Percentiles rank a stretch among this genome's conserved stretches.
These are phyloP conservation scores for Xenopus borealis DNA, from an alignment of 2,113 vertebrate species.

Conservation along the genomic window DNA sequence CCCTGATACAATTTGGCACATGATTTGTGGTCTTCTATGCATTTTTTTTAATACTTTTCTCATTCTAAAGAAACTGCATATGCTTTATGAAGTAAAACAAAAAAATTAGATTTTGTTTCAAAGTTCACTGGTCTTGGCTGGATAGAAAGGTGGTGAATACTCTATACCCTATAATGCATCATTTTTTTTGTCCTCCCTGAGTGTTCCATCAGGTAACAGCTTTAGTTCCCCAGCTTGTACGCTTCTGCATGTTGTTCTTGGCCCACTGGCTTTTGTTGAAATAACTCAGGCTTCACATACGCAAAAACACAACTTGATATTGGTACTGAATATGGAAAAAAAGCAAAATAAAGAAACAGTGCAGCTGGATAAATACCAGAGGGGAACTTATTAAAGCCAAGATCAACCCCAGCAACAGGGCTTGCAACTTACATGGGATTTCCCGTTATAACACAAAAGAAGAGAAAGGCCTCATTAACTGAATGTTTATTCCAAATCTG, in stretches of 20 bases:
- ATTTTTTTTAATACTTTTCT: too few species aligned
- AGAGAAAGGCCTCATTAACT: constrained; percentile 9
- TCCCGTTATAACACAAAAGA: constrained; percentile 29
- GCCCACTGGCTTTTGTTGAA: constrained; percentile 6
- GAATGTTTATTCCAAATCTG: background rate
- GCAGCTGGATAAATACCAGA: constrained; percentile 58
- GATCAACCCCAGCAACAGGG: constrained; percentile 45
- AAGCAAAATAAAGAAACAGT: constrained; percentile 33
- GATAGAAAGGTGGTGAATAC: too few species aligned
- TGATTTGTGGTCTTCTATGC: too few species aligned
- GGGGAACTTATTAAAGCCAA: constrained; percentile 39
- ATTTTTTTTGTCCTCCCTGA: too few species aligned
- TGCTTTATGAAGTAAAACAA: too few species aligned
- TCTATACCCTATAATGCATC: too few species aligned
- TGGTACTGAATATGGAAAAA: constrained; percentile 24
- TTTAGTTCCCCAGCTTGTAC: constrained; percentile 21
- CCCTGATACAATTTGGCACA: too few species aligned
- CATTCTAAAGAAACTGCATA: too few species aligned
- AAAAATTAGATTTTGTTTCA: too few species aligned
- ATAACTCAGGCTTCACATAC: constrained; percentile 28
- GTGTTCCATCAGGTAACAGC: background rate
- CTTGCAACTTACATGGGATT: constrained; percentile 38
- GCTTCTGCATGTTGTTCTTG: constrained; percentile 33
- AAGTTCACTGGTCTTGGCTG: too few species aligned
- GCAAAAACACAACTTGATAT: constrained; percentile 39